Evolutionary conservation across 2,797 vertebrate genomes (phyloP).

Genomic region (Morus bassanus): DNA sequence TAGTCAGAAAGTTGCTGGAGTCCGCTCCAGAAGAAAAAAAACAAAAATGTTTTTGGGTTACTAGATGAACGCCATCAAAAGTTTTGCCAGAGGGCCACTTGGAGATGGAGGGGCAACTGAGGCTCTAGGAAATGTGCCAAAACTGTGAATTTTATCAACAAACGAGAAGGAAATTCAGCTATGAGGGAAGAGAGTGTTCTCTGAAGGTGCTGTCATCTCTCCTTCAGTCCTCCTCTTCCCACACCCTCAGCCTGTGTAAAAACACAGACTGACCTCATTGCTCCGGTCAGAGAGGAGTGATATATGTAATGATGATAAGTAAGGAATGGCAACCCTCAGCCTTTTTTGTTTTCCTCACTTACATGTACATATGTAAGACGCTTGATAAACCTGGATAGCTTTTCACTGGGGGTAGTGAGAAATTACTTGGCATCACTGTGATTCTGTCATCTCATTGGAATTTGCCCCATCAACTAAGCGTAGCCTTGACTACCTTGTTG

Average conservation of each 20-base stretch:
- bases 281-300: rapidly evolving
- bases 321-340: not conserved
- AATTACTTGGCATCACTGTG: not conserved
- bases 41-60: not conserved
- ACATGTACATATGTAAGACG: rapidly evolving
- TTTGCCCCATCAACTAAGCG: not conserved
- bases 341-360: not conserved
- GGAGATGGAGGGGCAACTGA: not conserved
- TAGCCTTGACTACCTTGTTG: not conserved
- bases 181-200: not conserved
- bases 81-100: not conserved
- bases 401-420: not conserved
- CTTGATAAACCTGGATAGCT: not conserved
- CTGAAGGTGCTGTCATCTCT: not conserved
- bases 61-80: rapidly evolving
- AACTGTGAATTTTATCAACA: not conserved
- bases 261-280: not conserved
- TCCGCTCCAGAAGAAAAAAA: not conserved
- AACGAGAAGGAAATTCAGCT: not conserved
- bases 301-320: not conserved
- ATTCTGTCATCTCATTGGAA: not conserved
- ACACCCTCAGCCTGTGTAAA: rapidly evolving
- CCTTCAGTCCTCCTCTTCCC: not conserved
- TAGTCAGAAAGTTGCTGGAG: not conserved
- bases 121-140: not conserved